Percentiles rank a stretch among this genome's conserved stretches.
phyloP scores from a whole-genome alignment of 2,797 vertebrate genomes.

The Allobates femoralis region DNA sequence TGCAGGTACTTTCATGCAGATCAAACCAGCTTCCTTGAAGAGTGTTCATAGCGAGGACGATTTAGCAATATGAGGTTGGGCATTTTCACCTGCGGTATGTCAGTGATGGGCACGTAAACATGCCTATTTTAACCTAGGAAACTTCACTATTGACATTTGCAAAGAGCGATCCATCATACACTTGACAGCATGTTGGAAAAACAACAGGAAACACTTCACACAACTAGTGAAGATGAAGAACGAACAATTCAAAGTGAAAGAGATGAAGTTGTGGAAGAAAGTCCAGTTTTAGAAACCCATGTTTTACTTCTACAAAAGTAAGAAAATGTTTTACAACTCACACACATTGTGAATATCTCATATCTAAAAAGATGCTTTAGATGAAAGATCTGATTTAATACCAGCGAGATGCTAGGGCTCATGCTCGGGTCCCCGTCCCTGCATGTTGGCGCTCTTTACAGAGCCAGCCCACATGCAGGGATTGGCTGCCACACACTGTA shows the following conservation, averaged over 20 bases:
- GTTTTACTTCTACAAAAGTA: conserved; percentile 33
- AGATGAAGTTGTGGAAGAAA: background rate
- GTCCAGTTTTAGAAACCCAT: background rate
- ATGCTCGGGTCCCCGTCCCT: too few species aligned
- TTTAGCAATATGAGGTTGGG: background rate
- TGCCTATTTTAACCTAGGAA: background rate
- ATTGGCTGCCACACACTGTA: too few species aligned
- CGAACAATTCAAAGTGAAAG: background rate
- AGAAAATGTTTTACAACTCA: background rate
- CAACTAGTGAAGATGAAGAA: background rate
- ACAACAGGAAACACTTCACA: background rate
- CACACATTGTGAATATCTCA: background rate
- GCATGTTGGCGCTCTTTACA: too few species aligned
- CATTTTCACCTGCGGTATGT: background rate
- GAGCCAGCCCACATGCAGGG: too few species aligned
- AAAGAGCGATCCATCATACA: background rate
- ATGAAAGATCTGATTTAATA: too few species aligned
- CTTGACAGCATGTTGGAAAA: background rate
- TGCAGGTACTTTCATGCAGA: too few species aligned
- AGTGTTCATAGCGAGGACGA: too few species aligned
- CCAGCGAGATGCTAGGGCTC: too few species aligned
- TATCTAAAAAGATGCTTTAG: background rate
- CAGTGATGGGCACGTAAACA: background rate
- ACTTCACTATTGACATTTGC: background rate
- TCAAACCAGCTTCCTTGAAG: too few species aligned